phyloP scores from a whole-genome alignment of 37 sponge, comb jelly and placozoan species.

The Oopsacas minuta region DNA sequence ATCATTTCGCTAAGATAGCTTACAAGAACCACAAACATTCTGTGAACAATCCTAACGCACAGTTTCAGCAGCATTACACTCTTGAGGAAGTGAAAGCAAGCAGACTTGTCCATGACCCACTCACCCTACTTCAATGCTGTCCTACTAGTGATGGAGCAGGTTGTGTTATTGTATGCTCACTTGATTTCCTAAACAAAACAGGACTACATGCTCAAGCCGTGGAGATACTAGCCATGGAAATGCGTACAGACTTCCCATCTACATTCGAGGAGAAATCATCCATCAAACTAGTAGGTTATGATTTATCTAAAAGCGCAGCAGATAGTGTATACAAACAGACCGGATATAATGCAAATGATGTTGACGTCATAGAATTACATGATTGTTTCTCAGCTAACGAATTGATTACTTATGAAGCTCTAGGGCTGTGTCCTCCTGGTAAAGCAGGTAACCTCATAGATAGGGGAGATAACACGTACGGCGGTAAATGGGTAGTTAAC shows the following conservation, averaged over 20 bases:
- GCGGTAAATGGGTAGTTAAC: slow-evolving; percentile 85
- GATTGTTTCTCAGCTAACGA: slow-evolving; percentile 93
- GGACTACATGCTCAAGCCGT: slow-evolving; percentile 56
- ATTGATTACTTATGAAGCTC: slow-evolving; percentile 82
- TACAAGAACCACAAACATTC: slow-evolving; percentile 87
- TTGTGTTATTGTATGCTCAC: slow-evolving; percentile 74
- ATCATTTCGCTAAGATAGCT: slow-evolving; percentile 89
- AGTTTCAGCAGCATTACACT: slow-evolving; percentile 62
- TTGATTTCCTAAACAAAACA: slow-evolving; percentile 54
- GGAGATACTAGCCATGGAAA: slow-evolving; percentile 81
- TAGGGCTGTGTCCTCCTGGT: slow-evolving; percentile 75
- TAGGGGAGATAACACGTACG: slow-evolving; percentile 86
- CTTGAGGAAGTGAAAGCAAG: slow-evolving; percentile 65
- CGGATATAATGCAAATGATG: slow-evolving; percentile 44
- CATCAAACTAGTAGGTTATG: slow-evolving; percentile 90
- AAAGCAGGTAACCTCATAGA: slow-evolving; percentile 73
- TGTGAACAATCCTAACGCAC: slow-evolving; percentile 76
- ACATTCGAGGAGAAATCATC: slow-evolving; percentile 70
- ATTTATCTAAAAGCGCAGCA: slow-evolving; percentile 74
- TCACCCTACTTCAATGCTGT: slow-evolving; percentile 86
- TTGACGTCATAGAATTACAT: slow-evolving; percentile 79
- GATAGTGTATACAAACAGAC: slow-evolving; percentile 39
- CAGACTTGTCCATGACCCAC: slow-evolving; percentile 48
- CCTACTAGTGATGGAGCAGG: slow-evolving; percentile 84
- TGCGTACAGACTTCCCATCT: slow-evolving; percentile 77